These are phyloP conservation scores for Eurois occulta DNA, from an alignment of 2,888 invertebrate genomes.

Conservation along the genomic window DNA sequence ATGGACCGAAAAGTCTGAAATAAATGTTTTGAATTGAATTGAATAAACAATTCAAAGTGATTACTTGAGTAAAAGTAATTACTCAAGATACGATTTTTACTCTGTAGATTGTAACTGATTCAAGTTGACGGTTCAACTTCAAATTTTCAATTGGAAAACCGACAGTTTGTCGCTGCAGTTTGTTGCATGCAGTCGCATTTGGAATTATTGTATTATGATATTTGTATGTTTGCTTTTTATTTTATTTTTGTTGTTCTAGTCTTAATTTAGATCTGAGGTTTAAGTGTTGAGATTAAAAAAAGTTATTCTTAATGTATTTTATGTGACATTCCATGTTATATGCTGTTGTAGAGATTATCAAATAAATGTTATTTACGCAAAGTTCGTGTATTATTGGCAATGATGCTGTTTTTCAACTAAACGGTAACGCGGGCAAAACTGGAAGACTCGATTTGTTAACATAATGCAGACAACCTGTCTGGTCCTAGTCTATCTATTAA, in stretches of 20 bases:
- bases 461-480: not conserved
- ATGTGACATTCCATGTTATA: constrained; percentile 43
- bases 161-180: not conserved
- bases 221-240: not conserved
- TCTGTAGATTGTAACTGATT: too few relatives aligned
- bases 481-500: not conserved
- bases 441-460: not conserved
- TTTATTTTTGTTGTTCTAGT: constrained; percentile 43
- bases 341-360: not conserved
- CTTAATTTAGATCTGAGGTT: constrained; percentile 50
- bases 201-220: too few relatives aligned
- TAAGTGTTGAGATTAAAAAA: constrained; percentile 43
- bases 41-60: too few relatives aligned
- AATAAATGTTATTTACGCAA: constrained; percentile 11
- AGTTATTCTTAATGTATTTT: constrained; percentile 4
- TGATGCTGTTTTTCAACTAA: not conserved
- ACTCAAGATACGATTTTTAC: too few relatives aligned
- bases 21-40: too few relatives aligned
- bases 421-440: not conserved
- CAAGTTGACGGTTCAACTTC: not conserved
- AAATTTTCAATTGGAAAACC: not conserved
- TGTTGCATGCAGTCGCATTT: not conserved
- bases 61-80: too few relatives aligned
- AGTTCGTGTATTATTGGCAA: not conserved
- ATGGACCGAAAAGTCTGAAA: too few relatives aligned